phyloP scores from a whole-genome alignment of 2,888 invertebrate genomes.

The Lasioglossum marginatum region DNA sequence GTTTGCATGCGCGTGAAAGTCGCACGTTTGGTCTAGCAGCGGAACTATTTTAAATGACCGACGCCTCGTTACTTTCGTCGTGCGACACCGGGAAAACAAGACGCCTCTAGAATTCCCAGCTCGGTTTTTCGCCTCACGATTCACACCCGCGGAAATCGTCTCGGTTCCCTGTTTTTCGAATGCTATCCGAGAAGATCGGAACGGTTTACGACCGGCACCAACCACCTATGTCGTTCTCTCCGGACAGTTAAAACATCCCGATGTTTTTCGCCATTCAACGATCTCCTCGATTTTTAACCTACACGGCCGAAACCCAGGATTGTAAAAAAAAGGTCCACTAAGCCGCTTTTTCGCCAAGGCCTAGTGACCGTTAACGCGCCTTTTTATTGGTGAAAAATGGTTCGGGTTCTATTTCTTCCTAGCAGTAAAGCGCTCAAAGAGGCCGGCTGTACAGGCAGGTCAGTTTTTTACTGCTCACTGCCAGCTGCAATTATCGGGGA shows the following conservation, averaged over 20 bases:
- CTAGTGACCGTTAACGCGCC: conserved; percentile 27
- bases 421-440: conserved; percentile 26
- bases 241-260: not conserved
- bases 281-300: not conserved
- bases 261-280: not conserved
- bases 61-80: conserved; percentile 62
- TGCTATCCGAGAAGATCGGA: conserved; percentile 21
- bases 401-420: conserved; percentile 26
- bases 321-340: conserved; percentile 40
- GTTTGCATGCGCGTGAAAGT: conserved; percentile 58
- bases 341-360: conserved; percentile 3
- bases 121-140: not conserved
- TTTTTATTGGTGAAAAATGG: conserved; percentile 63
- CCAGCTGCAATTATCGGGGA: conserved; percentile 43
- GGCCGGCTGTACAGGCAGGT: conserved; percentile 44
- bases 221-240: not conserved
- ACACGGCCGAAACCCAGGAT: not conserved
- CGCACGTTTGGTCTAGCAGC: conserved; percentile 21
- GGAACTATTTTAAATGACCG: conserved; percentile 63
- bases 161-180: conserved; percentile 27
- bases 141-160: conserved; percentile 31
- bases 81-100: conserved; percentile 25
- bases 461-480: conserved; percentile 46
- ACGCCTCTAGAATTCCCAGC: conserved; percentile 38
- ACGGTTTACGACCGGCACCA: conserved; percentile 32